Evolutionary conservation across 2,113 vertebrate species (phyloP), one percentile per base, ranked within the genome.

Genomic region (Beaufortia kweichowensis): DNA sequence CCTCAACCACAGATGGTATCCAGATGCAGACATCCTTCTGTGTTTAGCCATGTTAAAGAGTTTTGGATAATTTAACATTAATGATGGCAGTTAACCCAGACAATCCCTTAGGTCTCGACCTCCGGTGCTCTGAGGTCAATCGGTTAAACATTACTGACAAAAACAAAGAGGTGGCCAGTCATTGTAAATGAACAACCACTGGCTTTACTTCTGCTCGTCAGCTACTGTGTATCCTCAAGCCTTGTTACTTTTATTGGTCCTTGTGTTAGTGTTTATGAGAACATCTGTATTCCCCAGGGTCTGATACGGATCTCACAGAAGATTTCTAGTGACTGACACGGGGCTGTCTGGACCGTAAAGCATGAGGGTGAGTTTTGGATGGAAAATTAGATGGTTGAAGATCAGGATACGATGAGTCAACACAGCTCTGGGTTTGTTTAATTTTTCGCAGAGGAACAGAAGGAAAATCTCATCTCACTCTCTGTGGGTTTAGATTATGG

Each of bases 331-430:
- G 12, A 35, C n/a, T 28, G 29, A 63, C 62, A 19, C 41, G 6
- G 35, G 29, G 29, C 41, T 56, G 62, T 61, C 24, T 69, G 64
- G 41, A 4, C 2, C 61, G 76, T 48, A 75, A 70, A 77, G 48
- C 56, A 60, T 59, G 76, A 66, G 64, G 62, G 35, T 10, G 23
- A 72, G 74, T 33, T 81, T 48, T 76, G 19, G 81, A 56, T 72
- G n/a, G 14, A 57, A 84, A 70, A 84, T 79, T 61, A 87, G 80
- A 83, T 88, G 83, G 68, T 78, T 28, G 55, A 53, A 48, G 43
- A 35, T 70, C 41, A 73, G 79, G 85, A 84, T 79, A 64, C 57
- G 79, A 84, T 89, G 88, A 87, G 80, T 90, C 86, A 86, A 80
- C 60, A 76, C 28, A 72, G 65, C 28, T 76, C 55, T 81, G 62